Conservation (phyloP, 2,888 invertebrate species). For the Tuberolachnus salignus region DNA sequence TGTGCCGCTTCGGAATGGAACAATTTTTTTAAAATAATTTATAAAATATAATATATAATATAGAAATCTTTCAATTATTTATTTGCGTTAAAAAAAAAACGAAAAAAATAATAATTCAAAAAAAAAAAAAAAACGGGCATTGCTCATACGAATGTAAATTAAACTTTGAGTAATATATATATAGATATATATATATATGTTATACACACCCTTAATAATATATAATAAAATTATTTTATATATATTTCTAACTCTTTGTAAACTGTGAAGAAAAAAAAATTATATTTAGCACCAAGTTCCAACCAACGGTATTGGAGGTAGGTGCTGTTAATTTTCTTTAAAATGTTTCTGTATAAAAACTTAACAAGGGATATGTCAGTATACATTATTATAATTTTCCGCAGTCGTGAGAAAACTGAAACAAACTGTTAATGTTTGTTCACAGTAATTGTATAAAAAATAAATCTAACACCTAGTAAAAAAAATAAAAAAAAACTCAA, state of each 20-base stretch:
- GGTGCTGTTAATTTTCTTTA: constrained; percentile 55
- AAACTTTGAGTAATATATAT: constrained; percentile 44
- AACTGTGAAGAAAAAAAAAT: constrained; percentile 55
- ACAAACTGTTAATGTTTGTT: constrained; percentile 53
- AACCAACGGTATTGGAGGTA: constrained; percentile 51
- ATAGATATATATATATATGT: too few relatives aligned
- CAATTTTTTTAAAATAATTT: constrained; percentile 51
- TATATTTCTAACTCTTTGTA: constrained; percentile 43
- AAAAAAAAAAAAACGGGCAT: constrained; percentile 49
- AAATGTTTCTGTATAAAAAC: constrained; percentile 52
- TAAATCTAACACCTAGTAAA: constrained; percentile 45
- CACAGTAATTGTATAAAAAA: constrained; percentile 44
- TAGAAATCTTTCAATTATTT: constrained; percentile 53
- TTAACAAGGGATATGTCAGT: constrained; percentile 57
- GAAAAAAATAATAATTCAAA: constrained; percentile 42
- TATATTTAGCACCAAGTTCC: constrained; percentile 54
- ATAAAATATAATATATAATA: constrained; percentile 56
- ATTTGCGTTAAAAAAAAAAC: constrained; percentile 44
- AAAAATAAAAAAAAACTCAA: constrained; percentile 49
- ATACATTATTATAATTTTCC: constrained; percentile 55
- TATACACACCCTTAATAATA: constrained; percentile 30
- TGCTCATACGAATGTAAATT: constrained; percentile 46
- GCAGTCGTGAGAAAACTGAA: constrained; percentile 52
- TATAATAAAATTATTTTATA: constrained; percentile 47
- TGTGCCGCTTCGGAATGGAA: constrained; percentile 54